phyloP scores from a whole-genome alignment of 2,797 vertebrate genomes.

The Saxicola maurus region DNA sequence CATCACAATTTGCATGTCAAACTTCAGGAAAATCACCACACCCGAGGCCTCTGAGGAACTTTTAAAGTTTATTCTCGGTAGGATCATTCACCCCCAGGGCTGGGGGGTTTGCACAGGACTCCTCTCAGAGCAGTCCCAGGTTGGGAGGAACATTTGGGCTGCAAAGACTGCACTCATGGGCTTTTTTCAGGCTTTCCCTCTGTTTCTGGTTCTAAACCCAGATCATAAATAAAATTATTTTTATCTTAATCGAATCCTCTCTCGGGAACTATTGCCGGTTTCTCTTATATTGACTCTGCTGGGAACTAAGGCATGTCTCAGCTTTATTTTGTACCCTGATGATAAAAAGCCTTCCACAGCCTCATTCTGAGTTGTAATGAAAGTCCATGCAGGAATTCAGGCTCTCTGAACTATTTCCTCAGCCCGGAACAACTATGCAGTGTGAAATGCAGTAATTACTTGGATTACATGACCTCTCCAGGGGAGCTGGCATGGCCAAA shows the following conservation, averaged over 20 bases:
- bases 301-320: background rate
- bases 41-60: background rate
- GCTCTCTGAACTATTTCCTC: background rate
- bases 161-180: background rate
- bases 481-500: conserved; percentile 6
- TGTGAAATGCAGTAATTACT: conserved; percentile 37
- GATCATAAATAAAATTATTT: background rate
- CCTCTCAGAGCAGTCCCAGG: background rate
- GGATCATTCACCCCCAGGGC: background rate
- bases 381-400: conserved; percentile 11
- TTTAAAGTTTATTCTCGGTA: background rate
- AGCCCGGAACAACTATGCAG: conserved; percentile 7
- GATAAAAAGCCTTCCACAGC: background rate
- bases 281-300: background rate
- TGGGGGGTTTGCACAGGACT: background rate
- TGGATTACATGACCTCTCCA: background rate
- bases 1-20: background rate
- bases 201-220: background rate
- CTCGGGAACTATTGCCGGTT: background rate
- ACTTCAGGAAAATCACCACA: background rate
- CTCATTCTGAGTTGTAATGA: background rate
- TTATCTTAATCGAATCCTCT: background rate
- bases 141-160: background rate
- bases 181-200: background rate
- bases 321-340: background rate